Percentiles rank a stretch among this genome's conserved stretches.
Conservation (phyloP, 2,113 vertebrate genomes). For the Dipodomys ordii region DNA sequence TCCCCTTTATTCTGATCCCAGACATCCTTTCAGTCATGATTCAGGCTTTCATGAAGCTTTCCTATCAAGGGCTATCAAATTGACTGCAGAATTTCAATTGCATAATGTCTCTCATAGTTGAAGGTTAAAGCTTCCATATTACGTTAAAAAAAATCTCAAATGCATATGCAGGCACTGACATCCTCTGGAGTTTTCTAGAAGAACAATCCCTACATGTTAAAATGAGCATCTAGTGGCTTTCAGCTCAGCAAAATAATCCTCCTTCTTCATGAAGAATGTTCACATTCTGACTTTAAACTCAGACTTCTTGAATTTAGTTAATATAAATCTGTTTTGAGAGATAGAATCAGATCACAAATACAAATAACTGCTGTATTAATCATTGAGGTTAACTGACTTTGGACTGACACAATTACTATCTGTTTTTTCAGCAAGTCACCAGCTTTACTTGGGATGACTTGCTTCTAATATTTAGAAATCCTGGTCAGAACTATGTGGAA, state of each 20-base stretch:
- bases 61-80: not conserved
- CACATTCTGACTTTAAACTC: slow-evolving; percentile 31
- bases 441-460: not conserved
- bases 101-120: not conserved
- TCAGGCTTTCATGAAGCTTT: not conserved
- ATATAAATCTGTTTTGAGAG: slow-evolving; percentile 2
- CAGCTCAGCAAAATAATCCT: not conserved
- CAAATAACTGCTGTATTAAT: not conserved
- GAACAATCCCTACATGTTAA: not conserved
- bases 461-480: not conserved
- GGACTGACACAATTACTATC: not conserved
- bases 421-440: not conserved
- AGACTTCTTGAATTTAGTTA: slow-evolving; percentile 34
- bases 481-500: not conserved
- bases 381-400: not conserved
- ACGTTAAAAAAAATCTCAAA: not conserved
- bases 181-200: not conserved
- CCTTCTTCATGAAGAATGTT: not conserved
- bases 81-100: not conserved
- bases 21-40: not conserved
- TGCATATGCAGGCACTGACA: not conserved
- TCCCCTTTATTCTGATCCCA: not conserved
- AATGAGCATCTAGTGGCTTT: not conserved
- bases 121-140: not conserved
- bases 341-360: not conserved